Percentiles rank a stretch among this genome's conserved stretches.
Conservation (phyloP, 2,888 invertebrate species). For the Sesia apiformis region DNA sequence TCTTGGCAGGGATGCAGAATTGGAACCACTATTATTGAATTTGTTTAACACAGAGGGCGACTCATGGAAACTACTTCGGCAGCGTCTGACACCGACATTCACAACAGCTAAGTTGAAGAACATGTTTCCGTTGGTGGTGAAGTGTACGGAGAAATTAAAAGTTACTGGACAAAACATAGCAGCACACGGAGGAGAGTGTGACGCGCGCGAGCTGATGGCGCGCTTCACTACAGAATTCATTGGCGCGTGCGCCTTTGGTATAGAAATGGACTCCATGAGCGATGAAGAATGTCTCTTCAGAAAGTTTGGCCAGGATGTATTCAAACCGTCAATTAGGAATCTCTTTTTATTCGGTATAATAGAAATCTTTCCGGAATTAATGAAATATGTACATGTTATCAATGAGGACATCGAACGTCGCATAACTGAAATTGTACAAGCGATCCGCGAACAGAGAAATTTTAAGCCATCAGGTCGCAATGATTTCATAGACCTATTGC, state of each 20-base stretch:
- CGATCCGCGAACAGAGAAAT: constrained; percentile 11
- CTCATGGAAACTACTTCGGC: constrained; percentile 5
- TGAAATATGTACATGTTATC: constrained; percentile 13
- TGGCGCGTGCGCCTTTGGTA: constrained; percentile 7
- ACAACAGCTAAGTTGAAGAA: constrained; percentile 4
- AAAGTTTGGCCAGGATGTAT: neutral
- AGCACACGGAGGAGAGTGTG: neutral
- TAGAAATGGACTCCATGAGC: constrained; percentile 6
- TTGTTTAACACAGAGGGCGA: constrained; percentile 6
- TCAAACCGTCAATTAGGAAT: neutral
- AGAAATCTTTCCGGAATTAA: constrained; percentile 33
- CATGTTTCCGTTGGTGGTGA: constrained; percentile 6
- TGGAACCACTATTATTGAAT: constrained; percentile 14
- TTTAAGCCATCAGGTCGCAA: constrained; percentile 19
- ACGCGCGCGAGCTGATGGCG: constrained; percentile 7
- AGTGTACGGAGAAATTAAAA: constrained; percentile 5
- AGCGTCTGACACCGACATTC: constrained; percentile 4
- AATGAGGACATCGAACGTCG: constrained; percentile 15
- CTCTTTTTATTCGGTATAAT: constrained; percentile 13
- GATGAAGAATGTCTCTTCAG: constrained; percentile 5
- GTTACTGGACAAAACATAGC: neutral
- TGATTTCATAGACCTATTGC: constrained; percentile 25
- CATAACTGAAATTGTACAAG: constrained; percentile 20
- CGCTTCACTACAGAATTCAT: constrained; percentile 9
- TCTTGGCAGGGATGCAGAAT: constrained; percentile 36